Conservation (phyloP, 2,888 invertebrate species). For the Cephus pulcher region DNA sequence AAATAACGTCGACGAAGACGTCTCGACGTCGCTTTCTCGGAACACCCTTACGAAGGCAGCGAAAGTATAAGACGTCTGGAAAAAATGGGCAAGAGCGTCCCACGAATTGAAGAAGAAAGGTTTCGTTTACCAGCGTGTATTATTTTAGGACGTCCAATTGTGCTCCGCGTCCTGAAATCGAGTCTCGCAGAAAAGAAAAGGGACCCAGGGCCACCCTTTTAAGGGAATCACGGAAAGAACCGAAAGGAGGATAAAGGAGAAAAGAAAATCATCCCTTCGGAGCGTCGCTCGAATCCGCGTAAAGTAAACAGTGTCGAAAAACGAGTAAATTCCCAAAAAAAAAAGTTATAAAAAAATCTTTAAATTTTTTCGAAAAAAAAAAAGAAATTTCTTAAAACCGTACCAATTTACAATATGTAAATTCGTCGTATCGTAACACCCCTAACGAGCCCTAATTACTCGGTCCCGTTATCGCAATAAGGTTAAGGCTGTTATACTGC, state of each 20-base stretch:
- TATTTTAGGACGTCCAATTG: not conserved
- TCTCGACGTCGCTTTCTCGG: not conserved
- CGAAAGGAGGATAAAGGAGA: not conserved
- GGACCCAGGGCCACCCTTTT: not conserved
- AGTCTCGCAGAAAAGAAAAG: not conserved
- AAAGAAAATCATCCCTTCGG: not conserved
- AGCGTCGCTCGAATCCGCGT: not conserved
- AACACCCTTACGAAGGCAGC: not conserved
- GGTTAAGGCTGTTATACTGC: not conserved
- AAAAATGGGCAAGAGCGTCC: not conserved
- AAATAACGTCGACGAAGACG: not conserved
- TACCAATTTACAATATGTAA: not conserved
- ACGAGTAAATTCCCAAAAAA: too few species aligned
- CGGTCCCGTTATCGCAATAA: not conserved
- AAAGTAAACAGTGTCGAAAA: not conserved
- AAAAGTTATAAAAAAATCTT: too few species aligned
- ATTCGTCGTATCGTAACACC: not conserved
- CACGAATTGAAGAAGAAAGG: not conserved
- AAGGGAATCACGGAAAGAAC: not conserved
- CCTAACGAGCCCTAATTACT: not conserved
- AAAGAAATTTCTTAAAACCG: not conserved
- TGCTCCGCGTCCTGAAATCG: not conserved
- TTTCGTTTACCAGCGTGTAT: not conserved
- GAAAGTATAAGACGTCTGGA: not conserved
- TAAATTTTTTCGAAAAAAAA: not conserved